Conservation (phyloP, 2,797 vertebrate genomes). For the Ctenopoma multispine region DNA sequence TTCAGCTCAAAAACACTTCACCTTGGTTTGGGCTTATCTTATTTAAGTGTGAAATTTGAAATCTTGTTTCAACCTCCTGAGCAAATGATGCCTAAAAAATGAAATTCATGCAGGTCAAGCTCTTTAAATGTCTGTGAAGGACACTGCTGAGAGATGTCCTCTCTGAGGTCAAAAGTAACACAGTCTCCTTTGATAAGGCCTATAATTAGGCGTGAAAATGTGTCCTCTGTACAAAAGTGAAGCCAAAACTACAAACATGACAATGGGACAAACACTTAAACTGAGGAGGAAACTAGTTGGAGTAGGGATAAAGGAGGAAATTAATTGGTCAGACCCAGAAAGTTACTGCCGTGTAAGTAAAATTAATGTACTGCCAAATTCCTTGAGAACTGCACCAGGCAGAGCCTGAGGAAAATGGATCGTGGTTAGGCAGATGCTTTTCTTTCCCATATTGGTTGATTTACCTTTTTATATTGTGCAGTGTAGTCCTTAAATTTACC, state of each 20-base stretch:
- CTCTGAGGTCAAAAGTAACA: conserved; percentile 20
- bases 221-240: conserved; percentile 36
- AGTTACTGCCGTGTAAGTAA: conserved; percentile 36
- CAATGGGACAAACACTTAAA: conserved; percentile 53
- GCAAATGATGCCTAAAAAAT: conserved; percentile 34
- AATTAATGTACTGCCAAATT: conserved; percentile 42
- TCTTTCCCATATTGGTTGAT: conserved; percentile 7
- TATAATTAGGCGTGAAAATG: conserved; percentile 60
- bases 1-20: conserved; percentile 2
- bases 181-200: conserved; percentile 30
- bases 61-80: conserved; percentile 10
- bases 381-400: conserved; percentile 13
- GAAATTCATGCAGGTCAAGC: conserved; percentile 35
- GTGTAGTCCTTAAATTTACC: neutral
- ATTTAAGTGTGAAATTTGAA: conserved; percentile 10
- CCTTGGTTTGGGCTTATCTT: conserved; percentile 7
- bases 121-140: conserved; percentile 40
- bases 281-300: conserved; percentile 39
- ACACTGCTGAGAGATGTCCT: conserved; percentile 31
- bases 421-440: neutral
- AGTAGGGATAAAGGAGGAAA: conserved; percentile 45
- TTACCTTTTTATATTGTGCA: conserved; percentile 1
- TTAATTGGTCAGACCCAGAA: conserved; percentile 44
- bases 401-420: conserved; percentile 2
- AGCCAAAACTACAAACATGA: conserved; percentile 51